Base-by-base conservation (phyloP, 2,113 vertebrate species). In the Lichenostomus cassidix region DNA sequence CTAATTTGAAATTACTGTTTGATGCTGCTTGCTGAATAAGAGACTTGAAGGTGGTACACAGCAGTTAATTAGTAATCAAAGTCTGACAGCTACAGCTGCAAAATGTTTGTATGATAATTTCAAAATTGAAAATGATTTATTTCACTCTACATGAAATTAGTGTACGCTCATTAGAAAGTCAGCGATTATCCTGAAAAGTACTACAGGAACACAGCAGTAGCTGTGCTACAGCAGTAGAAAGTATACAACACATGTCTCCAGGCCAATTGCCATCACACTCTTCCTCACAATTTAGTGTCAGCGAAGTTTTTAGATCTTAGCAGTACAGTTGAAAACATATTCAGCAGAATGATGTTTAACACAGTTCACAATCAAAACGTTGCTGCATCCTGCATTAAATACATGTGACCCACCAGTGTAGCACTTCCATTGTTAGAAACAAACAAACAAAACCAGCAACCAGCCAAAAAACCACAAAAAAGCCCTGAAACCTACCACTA, bases 31-130 rank as follows among this genome's bases (percentile, higher is more conserved):
- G 55, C 81, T 27, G 20, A 95, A 14, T 65, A 89, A 87, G 86
- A 89, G 59, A 87, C 67, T 83, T 89, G 81, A 95, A 97, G 90
- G 96, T 93, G 68, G 64, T 79, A 50, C 63, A 87, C 73, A 95
- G 87, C 94, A 94, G 92, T 50, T 96, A 97, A 97, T 96, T 96
- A 96, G 84, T 79, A 97, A 97, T 96, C 94, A 94, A 90, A 92
- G 88, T 60, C 87, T 96, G 89, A 96, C 87, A 97, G 93, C 89
- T 94, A 92, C 93, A 96, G 93, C 92, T 96, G 92, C 95, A 97
- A 95, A 96, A 92, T 97, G 55, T 92, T 95, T 96, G 89, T 96
- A 95, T 96, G 94, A 80, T 96, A 96, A 97, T 97, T 96, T 94
- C 63, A 84, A 97, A 96, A 89, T 70, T 96, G 95, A 93, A 97